Conservation (phyloP, 2,797 vertebrate species). For the Telmatherina bonti region DNA sequence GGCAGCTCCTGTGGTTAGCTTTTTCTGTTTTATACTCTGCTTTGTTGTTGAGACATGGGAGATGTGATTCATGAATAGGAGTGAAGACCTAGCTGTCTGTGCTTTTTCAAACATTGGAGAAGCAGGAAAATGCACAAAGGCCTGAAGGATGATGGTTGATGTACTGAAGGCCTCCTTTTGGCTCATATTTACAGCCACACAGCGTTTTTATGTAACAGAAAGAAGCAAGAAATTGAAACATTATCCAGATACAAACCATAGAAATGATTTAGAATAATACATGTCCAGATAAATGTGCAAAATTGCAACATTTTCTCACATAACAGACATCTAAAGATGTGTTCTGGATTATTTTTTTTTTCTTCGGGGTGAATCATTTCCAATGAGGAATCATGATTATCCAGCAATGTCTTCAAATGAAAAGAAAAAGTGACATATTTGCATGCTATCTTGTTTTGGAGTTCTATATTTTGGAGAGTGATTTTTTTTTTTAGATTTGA, state of each 20-base stretch:
- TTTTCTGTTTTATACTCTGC: conserved; percentile 51
- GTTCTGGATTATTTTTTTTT: too few relatives aligned
- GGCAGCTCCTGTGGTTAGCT: conserved; percentile 67
- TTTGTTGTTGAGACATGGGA: conserved; percentile 70
- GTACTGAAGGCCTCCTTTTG: conserved; percentile 62
- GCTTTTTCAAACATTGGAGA: conserved; percentile 62
- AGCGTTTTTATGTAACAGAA: conserved; percentile 68
- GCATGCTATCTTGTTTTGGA: too few relatives aligned
- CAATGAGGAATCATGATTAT: too few relatives aligned
- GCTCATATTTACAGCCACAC: conserved; percentile 46
- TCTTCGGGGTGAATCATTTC: too few relatives aligned
- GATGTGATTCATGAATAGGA: conserved; percentile 66
- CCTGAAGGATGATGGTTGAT: conserved; percentile 69
- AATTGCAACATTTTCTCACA: conserved; percentile 8
- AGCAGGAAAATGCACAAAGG: conserved; percentile 66
- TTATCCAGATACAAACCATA: conserved; percentile 52
- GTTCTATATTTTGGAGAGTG: too few relatives aligned
- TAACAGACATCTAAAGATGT: background rate
- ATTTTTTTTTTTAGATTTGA: too few relatives aligned
- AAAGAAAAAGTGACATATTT: background rate
- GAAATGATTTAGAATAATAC: conserved; percentile 43
- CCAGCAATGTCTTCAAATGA: too few relatives aligned
- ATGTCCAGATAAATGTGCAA: conserved; percentile 40
- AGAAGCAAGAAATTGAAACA: conserved; percentile 66
- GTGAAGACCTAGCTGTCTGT: conserved; percentile 59